Base-by-base conservation (phyloP, 2,113 vertebrate genomes). In the Hyperoodon ampullatus region DNA sequence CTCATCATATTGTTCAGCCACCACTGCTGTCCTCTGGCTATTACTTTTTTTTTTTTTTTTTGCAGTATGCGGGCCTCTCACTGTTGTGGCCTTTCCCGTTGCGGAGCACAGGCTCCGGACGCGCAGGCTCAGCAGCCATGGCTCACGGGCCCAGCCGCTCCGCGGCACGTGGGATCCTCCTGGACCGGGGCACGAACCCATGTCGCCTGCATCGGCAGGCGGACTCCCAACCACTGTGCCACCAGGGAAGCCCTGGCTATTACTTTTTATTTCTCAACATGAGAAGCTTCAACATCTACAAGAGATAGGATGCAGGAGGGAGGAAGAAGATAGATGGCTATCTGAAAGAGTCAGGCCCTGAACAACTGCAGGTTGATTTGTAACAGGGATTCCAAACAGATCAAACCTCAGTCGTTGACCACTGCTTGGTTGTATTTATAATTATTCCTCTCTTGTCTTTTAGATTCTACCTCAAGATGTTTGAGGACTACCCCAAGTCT, bases 401-500 rank as follows among this genome's bases (percentile, higher is more conserved):
- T 33, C 11, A 55, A 75, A 84, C 26, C 18, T 82, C 47, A 28
- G 10, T 39, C 21, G 6, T 9, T 77, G 81, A 33, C 21, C 39
- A 33, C 26, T 21, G 50, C 58, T 88, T 26, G 50, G 6, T 28
- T 74, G 4, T 63, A 87, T 55, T 88, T 97, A 96, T 94, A 97
- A 92, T 93, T 13, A 96, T 94, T 97, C 74, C 65, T 94, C 97
- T 98, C 58, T 97, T 98, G 93, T 98, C 92, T 98, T 98, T 88
- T 98, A 99, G 99, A 98, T 99, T 98, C 98, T 99, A 99, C 97
- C 97, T 98, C 95, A 98, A 98, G 98, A 98, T 98, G 53, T 99
- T 99, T 98, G 98, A 98, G 97, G 98, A 99, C 95, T 99, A 99
- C 95, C 99, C 99, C 92, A 99, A 98, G 98, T 99, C 98, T 98